phyloP scores from a whole-genome alignment of 2,888 invertebrate species.

The Steinernema carpocapsae region DNA sequence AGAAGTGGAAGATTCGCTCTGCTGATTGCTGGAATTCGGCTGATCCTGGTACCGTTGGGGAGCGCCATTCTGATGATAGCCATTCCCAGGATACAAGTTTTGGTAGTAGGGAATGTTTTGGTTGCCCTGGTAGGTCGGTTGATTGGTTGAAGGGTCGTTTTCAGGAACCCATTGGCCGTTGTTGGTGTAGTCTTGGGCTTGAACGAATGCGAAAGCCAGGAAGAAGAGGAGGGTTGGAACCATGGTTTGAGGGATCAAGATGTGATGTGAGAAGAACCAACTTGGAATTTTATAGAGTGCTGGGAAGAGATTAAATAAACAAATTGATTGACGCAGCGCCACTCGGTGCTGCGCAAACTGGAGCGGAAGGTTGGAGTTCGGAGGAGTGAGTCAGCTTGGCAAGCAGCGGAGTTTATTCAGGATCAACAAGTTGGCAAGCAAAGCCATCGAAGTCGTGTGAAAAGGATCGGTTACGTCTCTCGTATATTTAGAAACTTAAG shows the following conservation, averaged over 20 bases:
- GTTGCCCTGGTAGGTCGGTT: not conserved
- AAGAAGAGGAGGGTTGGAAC: not conserved
- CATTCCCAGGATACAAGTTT: not conserved
- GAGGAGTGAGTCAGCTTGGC: conserved; percentile 12
- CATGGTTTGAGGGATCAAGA: not conserved
- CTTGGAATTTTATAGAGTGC: conserved; percentile 15
- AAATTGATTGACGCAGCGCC: conserved; percentile 28
- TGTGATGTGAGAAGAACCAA: not conserved
- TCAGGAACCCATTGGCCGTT: conserved; percentile 11
- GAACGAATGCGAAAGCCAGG: not conserved
- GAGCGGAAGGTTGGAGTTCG: conserved; percentile 12
- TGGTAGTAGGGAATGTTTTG: not conserved
- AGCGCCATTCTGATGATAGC: not conserved
- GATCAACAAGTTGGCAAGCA: not conserved
- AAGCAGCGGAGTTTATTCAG: not conserved
- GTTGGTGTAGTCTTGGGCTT: conserved; percentile 24
- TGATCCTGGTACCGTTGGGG: not conserved
- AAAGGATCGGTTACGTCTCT: not conserved
- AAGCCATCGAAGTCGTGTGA: not conserved
- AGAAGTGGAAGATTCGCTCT: not conserved
- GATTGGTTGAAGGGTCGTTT: not conserved
- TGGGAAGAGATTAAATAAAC: conserved; percentile 23
- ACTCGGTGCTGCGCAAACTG: conserved; percentile 30
- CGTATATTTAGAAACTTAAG: too few relatives aligned
- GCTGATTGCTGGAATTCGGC: not conserved